phyloP scores from a whole-genome alignment of 2,888 invertebrate genomes.

The Alcis repandata region DNA sequence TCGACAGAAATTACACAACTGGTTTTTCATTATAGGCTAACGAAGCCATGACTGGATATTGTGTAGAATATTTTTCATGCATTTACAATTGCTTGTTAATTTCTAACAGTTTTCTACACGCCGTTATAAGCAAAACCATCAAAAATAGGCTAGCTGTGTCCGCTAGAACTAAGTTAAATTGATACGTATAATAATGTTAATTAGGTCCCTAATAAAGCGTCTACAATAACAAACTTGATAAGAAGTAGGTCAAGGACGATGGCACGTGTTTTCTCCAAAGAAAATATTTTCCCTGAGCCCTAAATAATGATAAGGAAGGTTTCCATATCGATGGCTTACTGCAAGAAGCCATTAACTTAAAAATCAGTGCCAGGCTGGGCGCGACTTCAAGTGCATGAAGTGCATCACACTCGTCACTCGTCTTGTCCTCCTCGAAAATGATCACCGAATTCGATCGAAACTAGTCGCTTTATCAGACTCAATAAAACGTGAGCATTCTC shows the following conservation, averaged over 20 bases:
- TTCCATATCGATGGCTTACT: no score
- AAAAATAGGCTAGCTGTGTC: background rate
- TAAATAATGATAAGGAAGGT: background rate
- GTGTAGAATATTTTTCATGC: no score
- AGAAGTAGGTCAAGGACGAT: conserved; percentile 25
- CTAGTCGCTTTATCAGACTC: no score
- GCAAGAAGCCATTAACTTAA: no score
- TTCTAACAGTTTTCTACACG: background rate
- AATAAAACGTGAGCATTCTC: no score
- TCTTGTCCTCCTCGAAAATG: no score
- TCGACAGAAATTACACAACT: background rate
- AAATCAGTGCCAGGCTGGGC: no score
- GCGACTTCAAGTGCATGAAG: no score
- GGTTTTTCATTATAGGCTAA: background rate
- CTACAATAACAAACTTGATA: conserved; percentile 34
- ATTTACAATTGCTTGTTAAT: no score
- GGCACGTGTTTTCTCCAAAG: conserved; percentile 6
- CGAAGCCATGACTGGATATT: background rate
- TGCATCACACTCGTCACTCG: no score
- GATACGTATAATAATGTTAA: conserved; percentile 5
- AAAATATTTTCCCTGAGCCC: conserved; percentile 22
- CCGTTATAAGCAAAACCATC: background rate
- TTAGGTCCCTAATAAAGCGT: conserved; percentile 2
- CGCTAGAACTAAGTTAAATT: background rate
- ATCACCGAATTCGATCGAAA: no score